Evolutionary conservation across 2,797 vertebrate genomes (phyloP), one percentile per base, ranked within the genome.

Genomic region (Zalophus californianus): DNA sequence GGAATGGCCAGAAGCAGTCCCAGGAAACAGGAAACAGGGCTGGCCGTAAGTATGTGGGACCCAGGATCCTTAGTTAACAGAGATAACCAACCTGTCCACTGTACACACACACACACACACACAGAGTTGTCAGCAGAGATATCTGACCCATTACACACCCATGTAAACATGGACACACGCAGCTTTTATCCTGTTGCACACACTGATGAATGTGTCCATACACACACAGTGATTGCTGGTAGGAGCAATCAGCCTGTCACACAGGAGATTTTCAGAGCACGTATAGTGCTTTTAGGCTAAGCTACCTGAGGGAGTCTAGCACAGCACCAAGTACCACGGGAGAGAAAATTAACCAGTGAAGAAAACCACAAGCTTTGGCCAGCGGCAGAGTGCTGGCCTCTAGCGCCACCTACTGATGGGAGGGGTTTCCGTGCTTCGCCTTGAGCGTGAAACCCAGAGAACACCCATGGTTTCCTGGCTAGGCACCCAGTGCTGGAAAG

Each of bases 361-460:
- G 52, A 38, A 72, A 83, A 83, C 35, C 54, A 12, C 1, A 0
- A 14, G n/a, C 56, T 4, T 18, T 3, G 0, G 10, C 15, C 64
- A 27, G 41, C 64, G 14, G 25, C 68, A 4, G 79, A 5, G 58
- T 9, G 64, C 48, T 35, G 66, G 82, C 82, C 85, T 96, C 56
- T 86, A 97, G 77, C 73, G 97, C 73, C 98, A 96, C 92, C 97
- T 98, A 83, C 75, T 86, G 96, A 92, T 21, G 1, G 12, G 8
- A 94, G 3, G 6, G 10, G 44, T 25, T 64, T 72, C 93, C 90
- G 44, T 52, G 62, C 21, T 41, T 84, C 13, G 14, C 79, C 86
- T 62, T 35, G 38, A 91, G 41, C 52, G 15, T 21, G 85, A 82
- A 84, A 75, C 29, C 35, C 18, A 25, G 18, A 20, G 16, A 68